phyloP scores from a whole-genome alignment of 2,888 invertebrate species.

The Glaucopsyche alexis region DNA sequence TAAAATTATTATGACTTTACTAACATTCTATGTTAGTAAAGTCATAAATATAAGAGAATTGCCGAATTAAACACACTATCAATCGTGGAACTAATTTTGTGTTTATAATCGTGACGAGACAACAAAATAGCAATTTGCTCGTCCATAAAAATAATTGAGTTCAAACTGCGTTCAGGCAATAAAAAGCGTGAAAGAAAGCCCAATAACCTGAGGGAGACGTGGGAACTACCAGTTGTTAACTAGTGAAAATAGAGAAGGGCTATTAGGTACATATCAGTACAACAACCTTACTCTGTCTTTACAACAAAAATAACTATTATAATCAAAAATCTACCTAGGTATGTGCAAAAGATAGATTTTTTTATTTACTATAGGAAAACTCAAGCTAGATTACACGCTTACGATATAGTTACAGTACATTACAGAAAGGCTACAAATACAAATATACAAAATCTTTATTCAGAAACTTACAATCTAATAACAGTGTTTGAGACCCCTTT shows the following conservation, averaged over 20 bases:
- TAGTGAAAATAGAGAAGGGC: constrained; percentile 69
- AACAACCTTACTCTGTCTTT: neutral
- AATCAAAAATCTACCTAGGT: too few relatives aligned
- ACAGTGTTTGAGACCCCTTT: too few relatives aligned
- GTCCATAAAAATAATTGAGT: constrained; percentile 80
- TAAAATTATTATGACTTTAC: too few relatives aligned
- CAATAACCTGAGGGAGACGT: constrained; percentile 74
- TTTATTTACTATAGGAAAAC: too few relatives aligned
- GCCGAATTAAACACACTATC: constrained; percentile 59
- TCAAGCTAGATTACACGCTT: too few relatives aligned
- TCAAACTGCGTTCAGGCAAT: constrained; percentile 78
- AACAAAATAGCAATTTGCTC: constrained; percentile 78
- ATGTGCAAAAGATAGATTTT: too few relatives aligned
- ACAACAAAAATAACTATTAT: too few relatives aligned
- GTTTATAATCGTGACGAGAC: constrained; percentile 77
- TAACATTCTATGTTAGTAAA: too few relatives aligned
- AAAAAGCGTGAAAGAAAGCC: constrained; percentile 78
- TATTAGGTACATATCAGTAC: constrained; percentile 41
- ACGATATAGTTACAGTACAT: too few relatives aligned
- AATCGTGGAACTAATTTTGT: constrained; percentile 72
- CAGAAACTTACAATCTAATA: too few relatives aligned
- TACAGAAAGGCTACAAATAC: too few relatives aligned
- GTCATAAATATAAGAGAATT: constrained; percentile 38
- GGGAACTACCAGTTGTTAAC: constrained; percentile 69
- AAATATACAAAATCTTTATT: too few relatives aligned